Evolutionary conservation across 1,140 invertebrate genomes (phyloP).

Genomic region (Dufourea novaeangliae): DNA sequence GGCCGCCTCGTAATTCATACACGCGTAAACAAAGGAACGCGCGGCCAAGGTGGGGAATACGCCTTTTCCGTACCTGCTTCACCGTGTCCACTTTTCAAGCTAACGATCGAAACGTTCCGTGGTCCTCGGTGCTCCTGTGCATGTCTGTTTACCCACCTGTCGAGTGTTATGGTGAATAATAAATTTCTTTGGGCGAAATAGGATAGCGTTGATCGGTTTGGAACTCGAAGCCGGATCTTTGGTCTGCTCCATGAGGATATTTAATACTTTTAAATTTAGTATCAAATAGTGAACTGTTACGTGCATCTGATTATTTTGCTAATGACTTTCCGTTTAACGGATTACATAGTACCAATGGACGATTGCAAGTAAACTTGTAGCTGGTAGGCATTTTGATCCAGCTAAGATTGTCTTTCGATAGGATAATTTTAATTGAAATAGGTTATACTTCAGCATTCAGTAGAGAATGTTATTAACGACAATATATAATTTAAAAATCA

Average conservation of each 20-base stretch:
- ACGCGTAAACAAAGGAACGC: constrained; percentile 50
- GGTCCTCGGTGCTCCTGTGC: background rate
- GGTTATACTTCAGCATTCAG: too few relatives aligned
- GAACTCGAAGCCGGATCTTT: background rate
- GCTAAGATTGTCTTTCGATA: too few relatives aligned
- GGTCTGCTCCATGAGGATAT: background rate
- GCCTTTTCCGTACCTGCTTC: background rate
- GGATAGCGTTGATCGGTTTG: background rate
- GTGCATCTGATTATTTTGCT: too few relatives aligned
- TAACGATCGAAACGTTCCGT: background rate
- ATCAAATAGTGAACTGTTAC: too few relatives aligned
- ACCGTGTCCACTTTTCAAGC: background rate
- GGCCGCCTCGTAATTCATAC: constrained; percentile 45
- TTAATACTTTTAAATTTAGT: too few relatives aligned
- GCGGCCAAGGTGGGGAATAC: background rate
- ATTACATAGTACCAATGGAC: too few relatives aligned
- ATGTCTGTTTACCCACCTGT: background rate
- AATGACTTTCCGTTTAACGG: too few relatives aligned
- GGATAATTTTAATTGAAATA: too few relatives aligned
- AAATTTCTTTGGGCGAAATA: background rate
- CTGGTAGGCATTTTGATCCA: too few relatives aligned
- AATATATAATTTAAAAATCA: too few relatives aligned
- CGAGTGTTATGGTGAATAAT: background rate
- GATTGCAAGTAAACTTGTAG: too few relatives aligned
- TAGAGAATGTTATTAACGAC: too few relatives aligned